A percentile compares a stretch with the other conserved stretches of the same genome.
Conservation (phyloP, 2,888 invertebrate genomes). For the Eumacrocentrus americanus region DNA sequence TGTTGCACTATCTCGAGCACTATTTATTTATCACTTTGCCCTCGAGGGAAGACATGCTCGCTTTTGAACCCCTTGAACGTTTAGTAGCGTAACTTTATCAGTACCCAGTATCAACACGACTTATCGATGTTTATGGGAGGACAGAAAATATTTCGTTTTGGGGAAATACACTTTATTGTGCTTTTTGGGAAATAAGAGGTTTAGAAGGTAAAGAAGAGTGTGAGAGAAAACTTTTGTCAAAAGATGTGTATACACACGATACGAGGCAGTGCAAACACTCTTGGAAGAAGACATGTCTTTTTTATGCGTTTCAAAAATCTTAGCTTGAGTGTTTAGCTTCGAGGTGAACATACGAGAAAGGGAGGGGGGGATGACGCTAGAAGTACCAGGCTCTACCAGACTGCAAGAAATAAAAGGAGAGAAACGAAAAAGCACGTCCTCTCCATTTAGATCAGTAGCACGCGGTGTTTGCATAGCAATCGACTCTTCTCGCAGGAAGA, state of each 20-base stretch:
- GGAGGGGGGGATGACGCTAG: neutral
- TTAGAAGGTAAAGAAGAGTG: too few relatives aligned
- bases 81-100: conserved; percentile 9
- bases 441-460: conserved; percentile 24
- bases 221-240: too few relatives aligned
- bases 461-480: conserved; percentile 20
- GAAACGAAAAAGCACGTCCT: conserved; percentile 21
- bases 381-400: neutral
- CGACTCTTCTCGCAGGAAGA: conserved; percentile 2
- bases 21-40: conserved; percentile 20
- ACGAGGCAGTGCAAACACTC: too few relatives aligned
- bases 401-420: conserved; percentile 5
- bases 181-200: too few relatives aligned
- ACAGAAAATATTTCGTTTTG: neutral
- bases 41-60: conserved; percentile 5
- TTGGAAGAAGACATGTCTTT: neutral
- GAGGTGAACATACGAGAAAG: neutral
- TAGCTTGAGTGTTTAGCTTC: neutral
- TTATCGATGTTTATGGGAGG: conserved; percentile 1
- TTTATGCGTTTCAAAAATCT: neutral
- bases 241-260: neutral
- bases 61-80: conserved; percentile 7
- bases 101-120: neutral
- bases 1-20: neutral
- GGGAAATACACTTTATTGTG: too few relatives aligned